Conservation (phyloP, 2,888 invertebrate species). For the Philereme vetulata region DNA sequence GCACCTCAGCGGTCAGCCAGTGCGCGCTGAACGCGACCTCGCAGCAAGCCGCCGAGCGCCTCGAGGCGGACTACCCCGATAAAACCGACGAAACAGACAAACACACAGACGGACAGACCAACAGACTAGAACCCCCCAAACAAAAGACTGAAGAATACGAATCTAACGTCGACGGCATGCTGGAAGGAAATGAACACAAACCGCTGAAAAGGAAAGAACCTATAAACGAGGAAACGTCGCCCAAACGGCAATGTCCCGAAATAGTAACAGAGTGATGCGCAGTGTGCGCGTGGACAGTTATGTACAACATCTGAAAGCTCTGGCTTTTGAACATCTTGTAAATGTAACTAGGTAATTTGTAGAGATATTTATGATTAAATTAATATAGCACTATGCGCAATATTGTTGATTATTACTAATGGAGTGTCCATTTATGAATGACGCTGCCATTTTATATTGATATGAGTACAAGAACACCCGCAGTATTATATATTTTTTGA, state of each 20-base stretch:
- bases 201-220: slow-evolving; percentile 69
- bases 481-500: slow-evolving; percentile 46
- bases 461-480: slow-evolving; percentile 55
- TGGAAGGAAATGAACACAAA: slow-evolving; percentile 54
- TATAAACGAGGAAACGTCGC: slow-evolving; percentile 61
- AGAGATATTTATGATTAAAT: slow-evolving; percentile 73
- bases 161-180: slow-evolving; percentile 52
- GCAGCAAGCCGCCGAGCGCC: slow-evolving; percentile 64
- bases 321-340: slow-evolving; percentile 57
- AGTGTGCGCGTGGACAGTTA: slow-evolving; percentile 46
- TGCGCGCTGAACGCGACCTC: slow-evolving; percentile 55
- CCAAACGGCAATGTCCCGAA: slow-evolving; percentile 76
- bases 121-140: slow-evolving; percentile 53
- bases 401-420: slow-evolving; percentile 62
- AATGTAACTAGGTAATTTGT: slow-evolving; percentile 60
- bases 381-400: slow-evolving; percentile 63
- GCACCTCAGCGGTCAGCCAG: slow-evolving; percentile 33
- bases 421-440: slow-evolving; percentile 48
- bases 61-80: slow-evolving; percentile 59
- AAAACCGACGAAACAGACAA: slow-evolving; percentile 55
- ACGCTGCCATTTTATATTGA: slow-evolving; percentile 48
- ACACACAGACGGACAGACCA: slow-evolving; percentile 45
- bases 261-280: slow-evolving; percentile 63
- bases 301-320: slow-evolving; percentile 59
- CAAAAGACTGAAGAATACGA: slow-evolving; percentile 60